These are phyloP conservation scores for Campoletis raptor DNA, from an alignment of 2,888 invertebrate species.

Conservation along the genomic window DNA sequence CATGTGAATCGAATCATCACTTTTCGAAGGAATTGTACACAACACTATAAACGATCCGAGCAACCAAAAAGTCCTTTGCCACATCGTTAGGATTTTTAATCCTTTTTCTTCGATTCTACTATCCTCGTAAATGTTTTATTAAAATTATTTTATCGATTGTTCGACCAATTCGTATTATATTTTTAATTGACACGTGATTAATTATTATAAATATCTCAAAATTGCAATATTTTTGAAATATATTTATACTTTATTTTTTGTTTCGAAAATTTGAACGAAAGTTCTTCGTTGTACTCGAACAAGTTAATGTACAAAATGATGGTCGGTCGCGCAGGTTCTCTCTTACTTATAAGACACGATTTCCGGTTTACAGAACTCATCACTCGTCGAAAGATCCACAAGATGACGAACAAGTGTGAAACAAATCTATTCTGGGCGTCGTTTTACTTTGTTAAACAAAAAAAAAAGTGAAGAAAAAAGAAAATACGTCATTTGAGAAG, in stretches of 20 bases:
- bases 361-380: slow-evolving; percentile 67
- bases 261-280: background rate
- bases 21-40: slow-evolving; percentile 31
- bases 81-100: slow-evolving; percentile 26
- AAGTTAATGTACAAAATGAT: slow-evolving; percentile 48
- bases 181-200: no score
- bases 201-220: background rate
- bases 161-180: background rate
- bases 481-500: slow-evolving; percentile 50
- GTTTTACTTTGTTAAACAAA: slow-evolving; percentile 60
- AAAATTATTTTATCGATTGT: background rate
- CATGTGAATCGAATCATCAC: background rate
- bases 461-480: background rate
- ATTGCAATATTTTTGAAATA: background rate
- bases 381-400: slow-evolving; percentile 68
- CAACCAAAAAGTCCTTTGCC: slow-evolving; percentile 17
- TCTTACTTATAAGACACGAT: slow-evolving; percentile 75
- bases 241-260: background rate
- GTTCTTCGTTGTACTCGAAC: background rate
- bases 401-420: slow-evolving; percentile 72
- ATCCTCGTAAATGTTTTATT: background rate
- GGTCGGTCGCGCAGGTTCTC: slow-evolving; percentile 34
- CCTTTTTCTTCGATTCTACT: background rate
- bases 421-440: slow-evolving; percentile 75
- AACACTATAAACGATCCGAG: slow-evolving; percentile 39